These are phyloP conservation scores for Xenops minutus DNA, from an alignment of 2,797 vertebrate genomes.

Conservation along the genomic window DNA sequence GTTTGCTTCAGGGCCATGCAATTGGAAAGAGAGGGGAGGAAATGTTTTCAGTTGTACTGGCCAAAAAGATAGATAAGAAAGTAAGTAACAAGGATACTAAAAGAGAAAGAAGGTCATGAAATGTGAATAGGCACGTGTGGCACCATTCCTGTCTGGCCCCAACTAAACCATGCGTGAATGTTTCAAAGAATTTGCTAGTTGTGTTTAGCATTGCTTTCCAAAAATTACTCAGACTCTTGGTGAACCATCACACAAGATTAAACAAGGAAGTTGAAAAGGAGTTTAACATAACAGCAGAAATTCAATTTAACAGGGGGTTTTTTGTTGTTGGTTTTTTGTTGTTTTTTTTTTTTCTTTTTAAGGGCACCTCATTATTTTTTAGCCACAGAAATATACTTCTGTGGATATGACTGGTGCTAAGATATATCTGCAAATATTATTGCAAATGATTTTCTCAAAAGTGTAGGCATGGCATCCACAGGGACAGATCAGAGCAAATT, in stretches of 20 bases:
- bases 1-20: constrained; percentile 23
- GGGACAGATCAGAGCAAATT: background rate
- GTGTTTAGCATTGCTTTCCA: constrained; percentile 46
- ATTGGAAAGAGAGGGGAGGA: background rate
- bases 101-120: background rate
- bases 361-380: background rate
- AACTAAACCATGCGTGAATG: constrained; percentile 8
- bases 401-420: background rate
- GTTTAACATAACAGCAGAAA: constrained; percentile 27
- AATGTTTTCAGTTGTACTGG: background rate
- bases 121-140: constrained; percentile 42
- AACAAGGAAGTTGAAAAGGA: constrained; percentile 7
- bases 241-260: constrained; percentile 28
- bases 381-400: background rate
- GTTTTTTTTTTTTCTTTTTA: background rate
- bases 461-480: background rate
- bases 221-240: constrained; percentile 18
- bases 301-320: constrained; percentile 25
- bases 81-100: background rate
- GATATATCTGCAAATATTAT: background rate
- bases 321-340: background rate
- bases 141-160: constrained; percentile 11
- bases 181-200: constrained; percentile 54
- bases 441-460: constrained; percentile 12
- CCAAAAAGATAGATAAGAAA: constrained; percentile 26